phyloP scores from a whole-genome alignment of 2,113 vertebrate species.

The Saccopteryx bilineata region DNA sequence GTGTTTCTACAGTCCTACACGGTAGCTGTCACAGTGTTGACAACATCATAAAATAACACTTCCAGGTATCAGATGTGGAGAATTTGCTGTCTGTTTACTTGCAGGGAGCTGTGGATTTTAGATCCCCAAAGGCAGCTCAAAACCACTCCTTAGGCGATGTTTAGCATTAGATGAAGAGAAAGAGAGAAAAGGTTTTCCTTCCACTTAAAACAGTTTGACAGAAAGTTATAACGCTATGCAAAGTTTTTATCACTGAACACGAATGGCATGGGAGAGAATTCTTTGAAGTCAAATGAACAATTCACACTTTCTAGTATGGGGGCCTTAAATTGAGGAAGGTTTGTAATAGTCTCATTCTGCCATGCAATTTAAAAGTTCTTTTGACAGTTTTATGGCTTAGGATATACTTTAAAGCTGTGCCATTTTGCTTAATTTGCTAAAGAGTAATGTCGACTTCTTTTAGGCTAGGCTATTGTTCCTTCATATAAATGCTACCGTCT shows the following conservation, averaged over 20 bases:
- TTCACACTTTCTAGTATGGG: neutral
- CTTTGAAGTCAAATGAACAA: neutral
- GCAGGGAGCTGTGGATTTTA: neutral
- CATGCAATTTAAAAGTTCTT: neutral
- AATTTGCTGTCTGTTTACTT: neutral
- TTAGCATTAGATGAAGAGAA: neutral
- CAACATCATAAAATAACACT: neutral
- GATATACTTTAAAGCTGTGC: neutral
- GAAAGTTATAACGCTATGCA: constrained; percentile 52
- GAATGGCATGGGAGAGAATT: constrained; percentile 28
- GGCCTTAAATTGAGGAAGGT: neutral
- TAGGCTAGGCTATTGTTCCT: neutral
- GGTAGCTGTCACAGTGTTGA: neutral
- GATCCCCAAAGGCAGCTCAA: neutral
- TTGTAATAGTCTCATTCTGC: neutral
- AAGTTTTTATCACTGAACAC: constrained; percentile 2
- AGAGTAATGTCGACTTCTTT: neutral
- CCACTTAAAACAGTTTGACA: constrained; percentile 33
- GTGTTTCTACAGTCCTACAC: neutral
- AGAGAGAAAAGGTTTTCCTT: constrained; percentile 54
- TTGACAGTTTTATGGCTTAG: neutral
- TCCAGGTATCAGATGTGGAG: neutral
- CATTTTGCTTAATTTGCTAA: constrained; percentile 39
- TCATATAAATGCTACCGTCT: neutral
- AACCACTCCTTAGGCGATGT: neutral